Evolutionary conservation across 2,888 invertebrate species (phyloP).

Genomic region (Macrophya annulata): DNA sequence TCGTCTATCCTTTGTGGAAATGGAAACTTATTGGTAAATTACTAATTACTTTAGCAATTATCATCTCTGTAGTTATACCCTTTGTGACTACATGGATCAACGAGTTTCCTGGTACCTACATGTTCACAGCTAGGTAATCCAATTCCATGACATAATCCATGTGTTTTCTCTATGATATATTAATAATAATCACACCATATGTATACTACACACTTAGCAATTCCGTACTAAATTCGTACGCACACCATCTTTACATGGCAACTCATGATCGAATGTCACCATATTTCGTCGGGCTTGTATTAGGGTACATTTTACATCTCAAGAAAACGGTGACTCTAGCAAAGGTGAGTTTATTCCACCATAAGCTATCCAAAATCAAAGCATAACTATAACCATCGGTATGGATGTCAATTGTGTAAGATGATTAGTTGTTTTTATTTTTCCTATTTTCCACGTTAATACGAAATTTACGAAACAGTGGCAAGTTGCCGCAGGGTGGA

Average conservation of each 20-base stretch:
- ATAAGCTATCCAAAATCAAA: neutral
- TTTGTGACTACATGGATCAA: conserved; percentile 82
- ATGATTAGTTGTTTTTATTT: neutral
- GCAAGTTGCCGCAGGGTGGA: conserved; percentile 56
- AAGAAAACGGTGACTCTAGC: conserved; percentile 18
- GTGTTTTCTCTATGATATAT: neutral
- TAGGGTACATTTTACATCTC: conserved; percentile 37
- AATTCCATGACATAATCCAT: neutral
- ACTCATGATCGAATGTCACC: conserved; percentile 56
- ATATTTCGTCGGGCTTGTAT: conserved; percentile 49
- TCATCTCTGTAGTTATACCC: conserved; percentile 80
- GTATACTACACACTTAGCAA: conserved; percentile 18
- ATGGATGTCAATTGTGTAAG: neutral
- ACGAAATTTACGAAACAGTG: conserved; percentile 35
- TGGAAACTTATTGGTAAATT: conserved; percentile 82
- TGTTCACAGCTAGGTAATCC: conserved; percentile 84
- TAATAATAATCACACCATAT: neutral
- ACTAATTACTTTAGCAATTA: conserved; percentile 79
- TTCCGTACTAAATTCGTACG: conserved; percentile 52
- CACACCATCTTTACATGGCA: conserved; percentile 56
- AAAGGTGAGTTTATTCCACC: conserved; percentile 14
- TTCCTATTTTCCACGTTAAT: conserved; percentile 5
- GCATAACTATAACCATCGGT: neutral
- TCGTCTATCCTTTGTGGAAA: conserved; percentile 84
- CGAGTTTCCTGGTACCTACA: conserved; percentile 84